These are phyloP conservation scores for Pseudomugil gertrudae DNA, from an alignment of 2,797 vertebrate species.

Conservation along the genomic window DNA sequence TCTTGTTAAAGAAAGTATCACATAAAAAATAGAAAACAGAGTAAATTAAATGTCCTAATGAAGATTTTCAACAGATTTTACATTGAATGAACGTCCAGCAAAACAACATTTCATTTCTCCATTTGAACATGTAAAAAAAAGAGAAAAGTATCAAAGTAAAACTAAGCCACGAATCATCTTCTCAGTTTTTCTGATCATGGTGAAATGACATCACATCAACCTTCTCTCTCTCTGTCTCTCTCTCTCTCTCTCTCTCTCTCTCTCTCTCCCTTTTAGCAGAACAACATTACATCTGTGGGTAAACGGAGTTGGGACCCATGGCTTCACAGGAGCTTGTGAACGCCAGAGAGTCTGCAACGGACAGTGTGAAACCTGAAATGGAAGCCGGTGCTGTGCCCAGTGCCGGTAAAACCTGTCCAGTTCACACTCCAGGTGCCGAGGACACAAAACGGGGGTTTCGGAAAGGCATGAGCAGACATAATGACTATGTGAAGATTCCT, in stretches of 20 bases:
- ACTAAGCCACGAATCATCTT: slow-evolving; percentile 20
- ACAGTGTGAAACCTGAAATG: slow-evolving; percentile 82
- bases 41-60: too few species aligned
- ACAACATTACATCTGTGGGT: slow-evolving; percentile 50
- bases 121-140: too few species aligned
- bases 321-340: slow-evolving; percentile 71
- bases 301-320: slow-evolving; percentile 67
- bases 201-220: background rate
- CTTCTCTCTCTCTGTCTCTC: background rate
- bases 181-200: slow-evolving; percentile 6
- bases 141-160: slow-evolving; percentile 15
- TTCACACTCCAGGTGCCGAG: slow-evolving; percentile 77
- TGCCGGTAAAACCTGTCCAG: slow-evolving; percentile 77
- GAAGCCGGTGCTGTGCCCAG: slow-evolving; percentile 76
- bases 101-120: too few species aligned
- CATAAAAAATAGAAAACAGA: background rate
- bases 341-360: slow-evolving; percentile 82
- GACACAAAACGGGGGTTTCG: slow-evolving; percentile 85
- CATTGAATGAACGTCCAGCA: too few species aligned
- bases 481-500: slow-evolving; percentile 95
- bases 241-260: slow-evolving; percentile 19
- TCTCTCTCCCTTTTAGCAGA: slow-evolving; percentile 35
- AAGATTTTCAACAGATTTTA: too few species aligned
- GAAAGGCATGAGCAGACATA: slow-evolving; percentile 88
- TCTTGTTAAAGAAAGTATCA: slow-evolving; percentile 15